phyloP scores from a whole-genome alignment of 2,888 invertebrate species.

The Cephalotes varians region DNA sequence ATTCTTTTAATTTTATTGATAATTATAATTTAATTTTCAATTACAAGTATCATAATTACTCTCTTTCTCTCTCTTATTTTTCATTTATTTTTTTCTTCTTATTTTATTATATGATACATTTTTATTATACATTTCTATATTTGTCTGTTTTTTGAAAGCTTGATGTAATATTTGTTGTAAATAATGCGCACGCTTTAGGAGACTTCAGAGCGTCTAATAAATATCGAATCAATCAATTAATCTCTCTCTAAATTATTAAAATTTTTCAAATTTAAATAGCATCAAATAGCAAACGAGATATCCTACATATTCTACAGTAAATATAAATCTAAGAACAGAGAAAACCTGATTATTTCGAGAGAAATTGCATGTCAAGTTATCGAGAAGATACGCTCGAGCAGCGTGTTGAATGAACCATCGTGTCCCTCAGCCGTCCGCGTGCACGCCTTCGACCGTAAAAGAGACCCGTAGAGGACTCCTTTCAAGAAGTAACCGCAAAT shows the following conservation, averaged over 20 bases:
- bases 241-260: not conserved
- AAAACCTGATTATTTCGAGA: constrained; percentile 48
- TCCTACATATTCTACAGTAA: not conserved
- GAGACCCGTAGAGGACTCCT: constrained; percentile 62
- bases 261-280: not conserved
- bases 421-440: constrained; percentile 46
- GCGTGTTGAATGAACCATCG: constrained; percentile 42
- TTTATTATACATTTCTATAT: too few species aligned
- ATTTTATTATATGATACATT: too few species aligned
- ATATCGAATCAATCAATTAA: too few species aligned
- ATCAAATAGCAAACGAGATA: not conserved
- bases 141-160: too few species aligned
- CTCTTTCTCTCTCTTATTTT: not conserved
- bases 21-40: not conserved
- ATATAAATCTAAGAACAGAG: not conserved
- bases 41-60: not conserved
- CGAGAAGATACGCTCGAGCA: constrained; percentile 50
- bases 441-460: constrained; percentile 43
- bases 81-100: too few species aligned
- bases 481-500: constrained; percentile 80
- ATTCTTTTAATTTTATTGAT: not conserved
- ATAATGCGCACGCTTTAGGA: too few species aligned
- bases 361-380: constrained; percentile 65
- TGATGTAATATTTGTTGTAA: too few species aligned
- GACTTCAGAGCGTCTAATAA: too few species aligned